Percentiles rank a stretch among this genome's conserved stretches.
Conservation (phyloP, 2,797 vertebrate species). For the Hippopotamyrus pictus region DNA sequence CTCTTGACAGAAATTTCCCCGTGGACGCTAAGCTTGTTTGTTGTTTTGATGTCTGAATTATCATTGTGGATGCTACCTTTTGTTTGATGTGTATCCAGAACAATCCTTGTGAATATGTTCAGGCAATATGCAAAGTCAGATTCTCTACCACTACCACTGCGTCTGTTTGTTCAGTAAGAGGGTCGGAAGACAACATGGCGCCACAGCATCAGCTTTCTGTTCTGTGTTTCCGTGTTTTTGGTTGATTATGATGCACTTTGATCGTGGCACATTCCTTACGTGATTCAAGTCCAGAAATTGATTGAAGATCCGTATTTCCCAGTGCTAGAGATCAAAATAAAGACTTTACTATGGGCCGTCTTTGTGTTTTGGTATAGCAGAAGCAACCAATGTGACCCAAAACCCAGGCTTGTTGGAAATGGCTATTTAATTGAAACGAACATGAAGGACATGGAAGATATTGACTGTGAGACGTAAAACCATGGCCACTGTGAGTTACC, state of each 20-base stretch:
- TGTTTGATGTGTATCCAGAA: background rate
- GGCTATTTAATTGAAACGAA: conserved; percentile 9
- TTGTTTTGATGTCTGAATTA: conserved; percentile 14
- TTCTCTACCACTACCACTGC: background rate
- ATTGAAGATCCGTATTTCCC: conserved; percentile 7
- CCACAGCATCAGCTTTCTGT: background rate
- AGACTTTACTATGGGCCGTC: background rate
- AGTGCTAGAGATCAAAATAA: conserved; percentile 3
- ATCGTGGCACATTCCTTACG: background rate
- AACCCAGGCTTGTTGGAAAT: background rate
- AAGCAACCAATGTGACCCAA: background rate
- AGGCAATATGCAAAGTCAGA: background rate
- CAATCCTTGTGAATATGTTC: background rate
- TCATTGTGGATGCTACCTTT: background rate
- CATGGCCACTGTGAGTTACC: conserved; percentile 28
- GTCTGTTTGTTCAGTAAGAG: background rate
- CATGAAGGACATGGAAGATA: background rate
- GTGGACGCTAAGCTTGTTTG: background rate
- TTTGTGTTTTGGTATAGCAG: background rate
- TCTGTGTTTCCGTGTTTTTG: conserved; percentile 2
- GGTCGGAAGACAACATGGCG: background rate
- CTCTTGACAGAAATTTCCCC: conserved; percentile 5
- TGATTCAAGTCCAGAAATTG: background rate
- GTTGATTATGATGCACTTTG: conserved; percentile 5
- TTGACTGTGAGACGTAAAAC: conserved; percentile 18